These are phyloP conservation scores for Panopea generosa DNA, from an alignment of 2,888 invertebrate species.

Conservation along the genomic window DNA sequence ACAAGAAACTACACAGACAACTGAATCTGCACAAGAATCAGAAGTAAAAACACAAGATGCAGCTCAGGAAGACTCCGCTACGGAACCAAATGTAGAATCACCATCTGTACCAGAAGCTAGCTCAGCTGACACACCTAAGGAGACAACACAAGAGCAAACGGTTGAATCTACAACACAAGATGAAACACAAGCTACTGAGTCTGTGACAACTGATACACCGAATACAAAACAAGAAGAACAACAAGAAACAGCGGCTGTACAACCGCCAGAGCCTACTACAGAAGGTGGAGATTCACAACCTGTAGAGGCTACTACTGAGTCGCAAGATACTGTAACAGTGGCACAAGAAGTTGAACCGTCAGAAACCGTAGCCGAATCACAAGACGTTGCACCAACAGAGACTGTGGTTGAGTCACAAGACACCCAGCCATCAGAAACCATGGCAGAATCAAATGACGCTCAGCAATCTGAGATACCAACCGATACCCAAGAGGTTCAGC, in stretches of 20 bases:
- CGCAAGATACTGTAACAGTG: slow-evolving; percentile 2
- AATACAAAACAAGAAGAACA: slow-evolving; percentile 5
- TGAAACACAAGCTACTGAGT: neutral
- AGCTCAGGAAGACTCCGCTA: neutral
- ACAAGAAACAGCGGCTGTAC: neutral
- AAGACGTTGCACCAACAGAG: neutral
- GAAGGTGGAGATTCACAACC: neutral
- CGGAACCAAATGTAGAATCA: neutral
- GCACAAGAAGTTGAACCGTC: neutral
- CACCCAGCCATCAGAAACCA: neutral
- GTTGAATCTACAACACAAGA: slow-evolving; percentile 4
- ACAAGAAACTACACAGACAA: slow-evolving; percentile 2
- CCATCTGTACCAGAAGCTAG: neutral
- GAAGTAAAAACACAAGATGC: slow-evolving; percentile 1
- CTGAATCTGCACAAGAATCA: slow-evolving; percentile 15
- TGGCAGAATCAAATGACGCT: neutral
- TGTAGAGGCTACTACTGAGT: neutral
- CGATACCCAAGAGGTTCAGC: neutral
- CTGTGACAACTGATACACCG: neutral
- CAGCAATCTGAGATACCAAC: no score
- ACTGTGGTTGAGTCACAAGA: no score
- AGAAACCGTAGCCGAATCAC: neutral
- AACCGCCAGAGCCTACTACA: neutral
- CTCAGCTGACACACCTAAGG: neutral
- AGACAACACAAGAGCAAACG: neutral